These are phyloP conservation scores for Lepidothrix coronata DNA, from an alignment of 2,113 vertebrate species.

Conservation along the genomic window DNA sequence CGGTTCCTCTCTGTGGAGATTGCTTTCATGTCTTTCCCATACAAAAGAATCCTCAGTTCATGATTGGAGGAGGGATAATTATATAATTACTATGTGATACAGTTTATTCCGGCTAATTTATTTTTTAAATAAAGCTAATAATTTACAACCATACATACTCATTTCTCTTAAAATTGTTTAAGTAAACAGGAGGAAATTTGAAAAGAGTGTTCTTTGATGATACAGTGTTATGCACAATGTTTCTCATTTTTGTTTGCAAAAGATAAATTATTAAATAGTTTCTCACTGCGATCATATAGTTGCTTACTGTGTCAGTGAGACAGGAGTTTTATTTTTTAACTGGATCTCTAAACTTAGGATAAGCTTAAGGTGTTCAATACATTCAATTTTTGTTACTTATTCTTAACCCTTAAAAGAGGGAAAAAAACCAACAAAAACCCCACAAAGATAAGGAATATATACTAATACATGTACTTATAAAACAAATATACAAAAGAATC, in stretches of 20 bases:
- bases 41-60: not conserved
- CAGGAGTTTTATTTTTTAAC: not conserved
- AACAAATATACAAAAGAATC: not conserved
- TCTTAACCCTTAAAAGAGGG: not conserved
- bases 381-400: not conserved
- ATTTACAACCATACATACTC: not conserved
- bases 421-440: not conserved
- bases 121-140: constrained; percentile 29
- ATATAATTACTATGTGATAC: not conserved
- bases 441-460: not conserved
- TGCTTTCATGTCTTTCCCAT: not conserved
- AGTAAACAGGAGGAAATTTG: not conserved
- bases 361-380: not conserved
- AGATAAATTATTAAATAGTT: constrained; percentile 23
- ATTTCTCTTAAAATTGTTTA: not conserved
- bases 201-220: not conserved
- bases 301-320: not conserved
- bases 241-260: constrained; percentile 25
- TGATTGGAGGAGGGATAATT: not conserved
- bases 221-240: not conserved
- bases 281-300: not conserved
- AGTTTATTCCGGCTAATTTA: not conserved
- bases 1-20: not conserved
- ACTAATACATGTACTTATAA: not conserved
- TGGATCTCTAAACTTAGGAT: not conserved